phyloP scores from a whole-genome alignment of 2,888 invertebrate species.

The Rhodophaea formosa region DNA sequence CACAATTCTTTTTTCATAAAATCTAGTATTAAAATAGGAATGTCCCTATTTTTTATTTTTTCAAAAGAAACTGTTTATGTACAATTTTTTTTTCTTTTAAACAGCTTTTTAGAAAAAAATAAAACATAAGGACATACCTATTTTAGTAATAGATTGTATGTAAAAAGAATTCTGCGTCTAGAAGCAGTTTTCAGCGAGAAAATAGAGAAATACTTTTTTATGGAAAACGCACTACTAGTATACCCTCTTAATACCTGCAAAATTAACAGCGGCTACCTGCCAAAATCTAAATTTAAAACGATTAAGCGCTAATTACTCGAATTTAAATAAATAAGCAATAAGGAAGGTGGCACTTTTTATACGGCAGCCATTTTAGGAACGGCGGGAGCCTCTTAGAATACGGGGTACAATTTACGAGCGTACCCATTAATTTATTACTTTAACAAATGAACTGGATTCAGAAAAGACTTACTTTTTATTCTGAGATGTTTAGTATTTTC shows the following conservation, averaged over 20 bases:
- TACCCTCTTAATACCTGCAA: not conserved
- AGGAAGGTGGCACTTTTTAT: constrained; percentile 39
- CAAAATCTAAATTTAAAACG: constrained; percentile 18
- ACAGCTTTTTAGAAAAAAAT: too few species aligned
- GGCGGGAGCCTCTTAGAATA: constrained; percentile 19
- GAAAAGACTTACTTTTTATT: constrained; percentile 23
- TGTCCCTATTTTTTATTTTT: too few species aligned
- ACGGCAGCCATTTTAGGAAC: constrained; percentile 25
- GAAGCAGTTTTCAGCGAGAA: too few species aligned
- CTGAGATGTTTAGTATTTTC: constrained; percentile 20
- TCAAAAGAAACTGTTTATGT: too few species aligned
- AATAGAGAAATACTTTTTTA: too few species aligned
- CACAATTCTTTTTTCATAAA: too few species aligned
- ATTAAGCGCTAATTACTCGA: constrained; percentile 41
- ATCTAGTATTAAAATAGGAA: too few species aligned
- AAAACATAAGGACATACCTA: too few species aligned
- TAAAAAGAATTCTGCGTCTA: too few species aligned
- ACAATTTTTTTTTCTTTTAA: too few species aligned
- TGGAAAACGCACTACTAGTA: too few species aligned
- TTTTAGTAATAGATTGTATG: too few species aligned
- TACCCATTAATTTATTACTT: constrained; percentile 30
- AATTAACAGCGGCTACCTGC: constrained; percentile 22
- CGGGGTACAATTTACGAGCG: constrained; percentile 24
- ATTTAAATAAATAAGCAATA: constrained; percentile 58
- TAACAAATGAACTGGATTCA: constrained; percentile 28